Evolutionary conservation across 2,797 vertebrate genomes (phyloP).

Genomic region (Pangasius krempfi): DNA sequence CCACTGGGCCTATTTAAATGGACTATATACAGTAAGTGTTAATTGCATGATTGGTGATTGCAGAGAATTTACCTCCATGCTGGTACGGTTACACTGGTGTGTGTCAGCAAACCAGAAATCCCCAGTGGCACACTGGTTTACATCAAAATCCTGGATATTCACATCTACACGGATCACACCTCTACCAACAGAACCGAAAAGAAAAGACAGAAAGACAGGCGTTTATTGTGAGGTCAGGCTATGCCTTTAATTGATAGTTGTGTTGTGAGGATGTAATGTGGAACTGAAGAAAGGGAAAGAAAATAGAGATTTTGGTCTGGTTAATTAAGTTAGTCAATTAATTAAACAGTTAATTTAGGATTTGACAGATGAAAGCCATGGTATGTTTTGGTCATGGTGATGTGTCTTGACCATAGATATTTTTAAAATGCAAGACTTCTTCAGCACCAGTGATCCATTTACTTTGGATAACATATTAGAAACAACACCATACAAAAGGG

Average conservation of each 20-base stretch:
- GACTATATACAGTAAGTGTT: not conserved
- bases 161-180: constrained; percentile 89
- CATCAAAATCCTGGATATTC: constrained; percentile 82
- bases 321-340: not conserved
- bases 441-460: not conserved
- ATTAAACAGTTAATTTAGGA: not conserved
- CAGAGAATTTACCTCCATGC: constrained; percentile 83
- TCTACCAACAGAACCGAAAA: constrained; percentile 67
- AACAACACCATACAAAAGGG: not conserved
- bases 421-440: not conserved
- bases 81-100: constrained; percentile 91
- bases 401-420: not conserved
- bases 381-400: not conserved
- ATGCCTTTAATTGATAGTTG: not conserved
- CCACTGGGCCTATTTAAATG: not conserved
- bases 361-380: not conserved
- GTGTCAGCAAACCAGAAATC: constrained; percentile 88
- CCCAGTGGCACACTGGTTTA: constrained; percentile 85
- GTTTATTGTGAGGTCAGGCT: not conserved
- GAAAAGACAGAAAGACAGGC: constrained; percentile 1
- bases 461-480: not conserved
- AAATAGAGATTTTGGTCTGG: not conserved
- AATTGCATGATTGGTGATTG: not conserved
- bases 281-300: not conserved
- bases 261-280: not conserved